Base-by-base conservation (phyloP, 2,113 vertebrate genomes). In the Nyctereutes procyonoides region DNA sequence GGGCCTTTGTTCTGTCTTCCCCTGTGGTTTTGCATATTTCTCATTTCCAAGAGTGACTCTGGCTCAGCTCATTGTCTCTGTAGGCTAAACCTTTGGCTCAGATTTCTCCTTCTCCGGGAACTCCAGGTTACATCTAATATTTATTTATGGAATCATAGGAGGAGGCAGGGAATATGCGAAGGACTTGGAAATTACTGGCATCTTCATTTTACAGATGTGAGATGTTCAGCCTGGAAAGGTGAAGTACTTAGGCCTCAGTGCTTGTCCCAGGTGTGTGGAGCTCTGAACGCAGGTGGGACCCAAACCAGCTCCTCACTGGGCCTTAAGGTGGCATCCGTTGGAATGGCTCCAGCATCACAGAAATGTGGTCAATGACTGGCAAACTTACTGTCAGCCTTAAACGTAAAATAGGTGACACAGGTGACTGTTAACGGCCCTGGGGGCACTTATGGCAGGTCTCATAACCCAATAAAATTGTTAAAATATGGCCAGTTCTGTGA, bases 21-120 rank as follows among this genome's bases (percentile, higher is more conserved):
- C 24, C 22, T 55, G 43, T 55, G 28, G 26, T 73, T 95, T 55
- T 60, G 51, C 10, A 0, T 16, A 81, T 26, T 94, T 96, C 69
- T 94, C 28, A n/a, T 96, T 90, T 96, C 77, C 76, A 90, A 83
- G 63, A 13, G 30, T 76, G n/a, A 86, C 32, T 56, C 73, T 51
- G 74, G 51, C 16, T 82, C 26, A 81, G 81, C 80, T n/a, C 56
- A 4, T 67, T 63, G 20, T 82, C 93, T 96, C 92, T 83, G 17
- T 60, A 17, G 62, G n/a, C 12, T 91, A 28, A 69, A 51, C 14
- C 32, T n/a, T 53, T 77, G 62, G 15, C 19, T 81, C 22, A n/a
- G 24, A 58, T 76, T 95, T 76, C 63, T 51, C 43, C 88, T 86
- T 32, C 60, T 76, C 69, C 69, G 28, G 76, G 19, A 69, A 89